Conservation (phyloP, 1,140 invertebrate species). For the Diachasma alloeum region DNA sequence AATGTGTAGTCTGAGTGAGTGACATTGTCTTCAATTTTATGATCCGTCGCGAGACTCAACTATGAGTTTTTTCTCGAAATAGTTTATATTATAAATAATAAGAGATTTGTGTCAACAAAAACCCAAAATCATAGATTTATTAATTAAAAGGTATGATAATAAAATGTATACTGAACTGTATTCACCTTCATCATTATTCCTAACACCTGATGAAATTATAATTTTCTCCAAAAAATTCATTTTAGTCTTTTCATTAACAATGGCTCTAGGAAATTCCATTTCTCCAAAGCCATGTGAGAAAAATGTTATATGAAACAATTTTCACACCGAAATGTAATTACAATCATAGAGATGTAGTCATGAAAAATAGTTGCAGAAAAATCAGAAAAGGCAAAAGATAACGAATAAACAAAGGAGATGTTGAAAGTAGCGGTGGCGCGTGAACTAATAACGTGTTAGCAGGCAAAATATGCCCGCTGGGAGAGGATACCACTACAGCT, state of each 20-base stretch:
- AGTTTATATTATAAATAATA: neutral
- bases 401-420: neutral
- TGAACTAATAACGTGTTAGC: neutral
- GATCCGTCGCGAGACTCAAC: neutral
- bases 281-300: too few species aligned
- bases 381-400: neutral
- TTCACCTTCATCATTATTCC: neutral
- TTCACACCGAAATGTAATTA: too few species aligned
- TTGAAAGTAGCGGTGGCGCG: neutral
- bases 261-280: too few species aligned
- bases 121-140: slow-evolving; percentile 49
- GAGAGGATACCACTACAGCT: neutral
- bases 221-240: too few species aligned
- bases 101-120: neutral
- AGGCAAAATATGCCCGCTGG: neutral
- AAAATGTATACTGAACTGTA: slow-evolving; percentile 53
- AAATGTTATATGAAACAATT: too few species aligned
- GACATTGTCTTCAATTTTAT: neutral
- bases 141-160: slow-evolving; percentile 47
- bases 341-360: too few species aligned
- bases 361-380: neutral
- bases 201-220: neutral
- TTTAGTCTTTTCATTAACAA: too few species aligned
- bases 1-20: neutral
- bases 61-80: neutral